phyloP scores from a whole-genome alignment of 1,140 invertebrate genomes.

The Achatina immaculata region DNA sequence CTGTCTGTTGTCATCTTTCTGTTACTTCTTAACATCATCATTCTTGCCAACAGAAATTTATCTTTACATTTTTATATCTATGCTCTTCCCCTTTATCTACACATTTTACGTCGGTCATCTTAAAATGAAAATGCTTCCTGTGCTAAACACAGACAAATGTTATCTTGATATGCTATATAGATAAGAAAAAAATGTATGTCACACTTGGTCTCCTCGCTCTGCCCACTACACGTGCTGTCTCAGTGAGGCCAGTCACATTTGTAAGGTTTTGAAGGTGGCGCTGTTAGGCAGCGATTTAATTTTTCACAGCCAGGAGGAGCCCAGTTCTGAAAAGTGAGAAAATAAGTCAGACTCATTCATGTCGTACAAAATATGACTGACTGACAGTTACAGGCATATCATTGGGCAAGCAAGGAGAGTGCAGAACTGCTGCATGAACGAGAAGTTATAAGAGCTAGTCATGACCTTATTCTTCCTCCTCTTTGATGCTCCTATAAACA shows the following conservation, averaged over 20 bases:
- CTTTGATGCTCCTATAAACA: not conserved
- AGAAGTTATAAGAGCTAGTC: not conserved
- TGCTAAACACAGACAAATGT: too few species aligned
- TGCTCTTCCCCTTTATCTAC: too few species aligned
- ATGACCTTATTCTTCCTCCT: not conserved
- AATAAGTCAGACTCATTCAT: not conserved
- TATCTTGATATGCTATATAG: too few species aligned
- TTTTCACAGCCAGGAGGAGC: conserved; percentile 70
- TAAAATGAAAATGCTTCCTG: too few species aligned
- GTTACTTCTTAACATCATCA: too few species aligned
- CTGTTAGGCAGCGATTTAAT: conserved; percentile 62
- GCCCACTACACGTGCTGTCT: too few species aligned
- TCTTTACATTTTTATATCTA: too few species aligned
- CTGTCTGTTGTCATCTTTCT: too few species aligned
- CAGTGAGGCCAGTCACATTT: conserved; percentile 69
- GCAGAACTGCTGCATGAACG: not conserved
- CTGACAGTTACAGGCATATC: not conserved
- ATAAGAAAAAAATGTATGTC: too few species aligned
- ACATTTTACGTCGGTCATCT: too few species aligned
- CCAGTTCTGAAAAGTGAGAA: conserved; percentile 66
- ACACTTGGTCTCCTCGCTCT: too few species aligned
- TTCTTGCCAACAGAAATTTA: too few species aligned
- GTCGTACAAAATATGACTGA: not conserved
- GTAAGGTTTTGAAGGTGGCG: conserved; percentile 63
- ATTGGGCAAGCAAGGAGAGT: not conserved